Percentiles rank a stretch among this genome's conserved stretches.
phyloP scores from a whole-genome alignment of 2,888 invertebrate genomes.

The Thymelicus sylvestris region DNA sequence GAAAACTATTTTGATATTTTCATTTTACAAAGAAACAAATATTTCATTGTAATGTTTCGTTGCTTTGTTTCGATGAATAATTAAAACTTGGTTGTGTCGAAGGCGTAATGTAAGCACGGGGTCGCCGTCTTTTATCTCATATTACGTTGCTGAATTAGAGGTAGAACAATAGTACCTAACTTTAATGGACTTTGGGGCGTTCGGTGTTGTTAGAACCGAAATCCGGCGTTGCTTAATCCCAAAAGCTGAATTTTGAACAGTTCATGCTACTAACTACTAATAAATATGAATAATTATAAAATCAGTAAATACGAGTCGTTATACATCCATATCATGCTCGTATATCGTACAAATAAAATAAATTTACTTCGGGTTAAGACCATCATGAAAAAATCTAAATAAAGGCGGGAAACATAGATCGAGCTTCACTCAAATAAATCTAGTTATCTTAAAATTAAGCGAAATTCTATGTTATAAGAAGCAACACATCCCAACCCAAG shows the following conservation, averaged over 20 bases:
- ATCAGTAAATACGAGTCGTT: no score
- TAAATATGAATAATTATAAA: no score
- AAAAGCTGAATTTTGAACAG: constrained; percentile 3
- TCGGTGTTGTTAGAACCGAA: neutral
- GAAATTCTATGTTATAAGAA: no score
- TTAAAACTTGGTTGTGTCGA: constrained; percentile 12
- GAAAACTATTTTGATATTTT: neutral
- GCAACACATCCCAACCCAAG: no score
- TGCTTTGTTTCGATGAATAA: constrained; percentile 14
- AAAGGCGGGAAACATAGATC: no score
- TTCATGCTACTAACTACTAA: neutral
- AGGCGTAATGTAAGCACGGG: constrained; percentile 9
- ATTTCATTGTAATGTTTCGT: neutral
- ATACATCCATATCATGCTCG: no score
- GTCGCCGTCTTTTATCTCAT: constrained; percentile 12
- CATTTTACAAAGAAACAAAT: neutral
- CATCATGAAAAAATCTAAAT: no score
- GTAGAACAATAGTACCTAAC: constrained; percentile 29
- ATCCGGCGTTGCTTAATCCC: constrained; percentile 6
- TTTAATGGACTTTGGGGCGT: constrained; percentile 32
- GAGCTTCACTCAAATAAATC: no score
- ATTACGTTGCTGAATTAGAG: constrained; percentile 16
- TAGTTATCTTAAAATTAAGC: no score
- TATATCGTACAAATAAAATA: no score
- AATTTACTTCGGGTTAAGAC: no score